Conservation (phyloP, 2,888 invertebrate genomes). For the Pherbina coryleti region DNA sequence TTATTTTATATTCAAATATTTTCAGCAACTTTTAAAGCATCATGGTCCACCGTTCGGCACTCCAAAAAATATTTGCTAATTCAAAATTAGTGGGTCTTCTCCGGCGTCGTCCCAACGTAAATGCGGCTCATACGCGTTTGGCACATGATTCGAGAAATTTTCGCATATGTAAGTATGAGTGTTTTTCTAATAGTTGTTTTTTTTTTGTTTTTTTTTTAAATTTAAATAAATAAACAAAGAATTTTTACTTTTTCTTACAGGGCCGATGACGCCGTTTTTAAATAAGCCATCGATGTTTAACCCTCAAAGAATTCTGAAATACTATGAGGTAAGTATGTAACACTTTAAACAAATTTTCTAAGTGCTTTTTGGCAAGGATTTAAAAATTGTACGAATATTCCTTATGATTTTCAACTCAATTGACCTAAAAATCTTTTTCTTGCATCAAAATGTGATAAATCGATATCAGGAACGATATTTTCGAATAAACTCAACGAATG, state of each 20-base stretch:
- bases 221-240: background rate
- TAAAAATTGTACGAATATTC: no score
- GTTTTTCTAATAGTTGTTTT: background rate
- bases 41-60: background rate
- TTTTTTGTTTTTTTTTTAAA: background rate
- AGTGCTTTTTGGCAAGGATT: no score
- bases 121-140: background rate
- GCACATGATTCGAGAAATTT: background rate
- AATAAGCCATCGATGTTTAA: slow-evolving; percentile 46
- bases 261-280: slow-evolving; percentile 39
- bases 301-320: slow-evolving; percentile 43
- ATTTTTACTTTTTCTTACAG: slow-evolving; percentile 33
- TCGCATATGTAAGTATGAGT: slow-evolving; percentile 24
- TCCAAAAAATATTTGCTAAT: background rate
- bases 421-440: no score
- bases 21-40: background rate
- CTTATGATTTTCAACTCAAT: no score
- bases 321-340: slow-evolving; percentile 47
- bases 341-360: background rate
- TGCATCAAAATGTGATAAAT: no score
- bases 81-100: background rate
- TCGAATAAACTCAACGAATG: no score
- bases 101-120: background rate
- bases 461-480: no score
- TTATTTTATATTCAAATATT: no score